A percentile compares a stretch with the other conserved stretches of the same genome.
Evolutionary conservation across 2,113 vertebrate genomes (phyloP).

Genomic region (Menura novaehollandiae): DNA sequence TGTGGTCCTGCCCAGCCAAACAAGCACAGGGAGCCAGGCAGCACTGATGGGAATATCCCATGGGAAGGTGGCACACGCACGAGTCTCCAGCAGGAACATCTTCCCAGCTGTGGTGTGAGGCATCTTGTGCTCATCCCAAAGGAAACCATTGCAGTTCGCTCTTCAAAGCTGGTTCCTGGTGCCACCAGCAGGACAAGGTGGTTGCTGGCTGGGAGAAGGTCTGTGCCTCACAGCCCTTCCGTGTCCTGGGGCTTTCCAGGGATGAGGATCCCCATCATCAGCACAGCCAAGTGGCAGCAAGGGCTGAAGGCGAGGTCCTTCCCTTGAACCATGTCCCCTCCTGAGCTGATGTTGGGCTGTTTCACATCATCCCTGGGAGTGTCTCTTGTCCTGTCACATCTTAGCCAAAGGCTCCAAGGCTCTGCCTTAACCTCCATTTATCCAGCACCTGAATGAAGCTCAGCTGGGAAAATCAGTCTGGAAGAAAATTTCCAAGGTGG

Average conservation of each 20-base stretch:
- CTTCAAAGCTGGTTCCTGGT: background rate
- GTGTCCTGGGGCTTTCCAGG: background rate
- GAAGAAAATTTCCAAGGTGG: background rate
- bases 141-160: background rate
- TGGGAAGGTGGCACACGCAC: accelerated
- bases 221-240: background rate
- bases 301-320: background rate
- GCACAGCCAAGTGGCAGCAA: background rate
- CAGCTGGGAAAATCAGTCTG: background rate
- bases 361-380: background rate
- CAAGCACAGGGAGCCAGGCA: background rate
- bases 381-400: background rate
- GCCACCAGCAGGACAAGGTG: background rate
- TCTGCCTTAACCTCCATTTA: background rate
- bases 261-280: background rate
- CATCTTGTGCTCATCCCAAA: background rate
- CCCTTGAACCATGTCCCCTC: background rate
- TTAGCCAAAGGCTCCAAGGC: background rate
- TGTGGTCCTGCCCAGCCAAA: background rate
- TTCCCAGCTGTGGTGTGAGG: accelerated
- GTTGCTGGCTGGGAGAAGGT: background rate
- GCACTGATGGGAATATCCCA: accelerated
- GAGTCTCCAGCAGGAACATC: background rate
- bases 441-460: background rate
- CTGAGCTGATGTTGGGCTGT: background rate